Conservation (phyloP, 2,888 invertebrate genomes). For the Smittia aterrima region DNA sequence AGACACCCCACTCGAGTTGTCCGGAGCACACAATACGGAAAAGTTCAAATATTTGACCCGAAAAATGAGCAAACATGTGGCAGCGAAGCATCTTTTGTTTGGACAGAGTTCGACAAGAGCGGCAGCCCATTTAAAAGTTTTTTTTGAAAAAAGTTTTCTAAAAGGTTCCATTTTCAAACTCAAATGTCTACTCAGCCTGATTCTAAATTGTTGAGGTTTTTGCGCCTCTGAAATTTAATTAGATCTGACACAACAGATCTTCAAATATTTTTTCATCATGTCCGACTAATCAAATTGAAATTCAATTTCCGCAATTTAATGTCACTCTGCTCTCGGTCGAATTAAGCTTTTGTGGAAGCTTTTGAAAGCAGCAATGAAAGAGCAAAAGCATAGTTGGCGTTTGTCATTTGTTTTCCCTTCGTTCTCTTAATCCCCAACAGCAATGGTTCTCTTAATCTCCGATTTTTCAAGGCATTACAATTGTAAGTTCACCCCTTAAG, state of each 20-base stretch:
- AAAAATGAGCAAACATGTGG: slow-evolving; percentile 39
- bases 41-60: slow-evolving; percentile 39
- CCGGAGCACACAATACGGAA: neutral
- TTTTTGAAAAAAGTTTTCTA: too few species aligned
- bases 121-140: too few species aligned
- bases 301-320: neutral
- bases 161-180: too few species aligned
- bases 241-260: neutral
- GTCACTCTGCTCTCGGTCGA: neutral
- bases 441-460: neutral
- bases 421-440: neutral
- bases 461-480: neutral
- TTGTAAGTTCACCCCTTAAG: neutral
- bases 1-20: neutral
- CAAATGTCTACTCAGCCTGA: too few species aligned
- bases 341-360: neutral
- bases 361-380: neutral
- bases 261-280: neutral
- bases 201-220: too few species aligned
- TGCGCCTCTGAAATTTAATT: too few species aligned
- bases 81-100: neutral
- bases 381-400: neutral
- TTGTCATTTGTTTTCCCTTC: neutral
- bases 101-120: too few species aligned
- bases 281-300: neutral